These are phyloP conservation scores for Graptemys geographica DNA, from an alignment of 2,797 vertebrate species.

Conservation along the genomic window DNA sequence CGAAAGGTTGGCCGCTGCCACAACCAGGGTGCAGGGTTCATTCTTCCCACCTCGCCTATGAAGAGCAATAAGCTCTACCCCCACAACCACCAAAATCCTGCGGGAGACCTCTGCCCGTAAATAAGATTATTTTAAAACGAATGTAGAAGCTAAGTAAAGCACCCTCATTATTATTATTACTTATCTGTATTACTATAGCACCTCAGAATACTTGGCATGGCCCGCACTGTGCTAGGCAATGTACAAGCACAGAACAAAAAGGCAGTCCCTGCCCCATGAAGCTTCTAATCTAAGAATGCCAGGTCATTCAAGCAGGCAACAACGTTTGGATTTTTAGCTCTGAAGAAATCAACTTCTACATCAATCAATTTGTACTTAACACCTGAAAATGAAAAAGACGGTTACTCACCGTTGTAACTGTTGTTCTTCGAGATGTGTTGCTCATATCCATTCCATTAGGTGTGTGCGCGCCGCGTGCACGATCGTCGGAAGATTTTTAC, in stretches of 20 bases:
- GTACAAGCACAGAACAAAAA: no score
- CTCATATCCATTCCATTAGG: no score
- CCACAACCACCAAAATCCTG: not conserved
- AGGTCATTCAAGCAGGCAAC: not conserved
- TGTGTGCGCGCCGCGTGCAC: no score
- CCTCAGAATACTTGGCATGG: no score
- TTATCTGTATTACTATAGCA: no score
- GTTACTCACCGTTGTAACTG: no score
- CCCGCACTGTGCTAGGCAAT: no score
- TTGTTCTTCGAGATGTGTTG: no score
- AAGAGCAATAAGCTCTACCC: not conserved
- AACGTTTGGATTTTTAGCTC: not conserved
- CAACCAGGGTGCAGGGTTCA: not conserved
- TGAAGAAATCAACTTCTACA: not conserved
- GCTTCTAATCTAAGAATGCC: not conserved
- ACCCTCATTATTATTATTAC: no score
- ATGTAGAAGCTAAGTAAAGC: not conserved
- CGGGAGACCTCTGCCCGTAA: not conserved
- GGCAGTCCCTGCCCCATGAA: no score
- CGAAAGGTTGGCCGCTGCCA: not conserved
- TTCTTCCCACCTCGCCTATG: not conserved
- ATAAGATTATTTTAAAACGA: not conserved
- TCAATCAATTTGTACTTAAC: not conserved
- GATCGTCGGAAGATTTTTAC: no score
- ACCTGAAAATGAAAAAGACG: not conserved